phyloP scores from a whole-genome alignment of 2,888 invertebrate genomes.

The Aphodius sticticus region DNA sequence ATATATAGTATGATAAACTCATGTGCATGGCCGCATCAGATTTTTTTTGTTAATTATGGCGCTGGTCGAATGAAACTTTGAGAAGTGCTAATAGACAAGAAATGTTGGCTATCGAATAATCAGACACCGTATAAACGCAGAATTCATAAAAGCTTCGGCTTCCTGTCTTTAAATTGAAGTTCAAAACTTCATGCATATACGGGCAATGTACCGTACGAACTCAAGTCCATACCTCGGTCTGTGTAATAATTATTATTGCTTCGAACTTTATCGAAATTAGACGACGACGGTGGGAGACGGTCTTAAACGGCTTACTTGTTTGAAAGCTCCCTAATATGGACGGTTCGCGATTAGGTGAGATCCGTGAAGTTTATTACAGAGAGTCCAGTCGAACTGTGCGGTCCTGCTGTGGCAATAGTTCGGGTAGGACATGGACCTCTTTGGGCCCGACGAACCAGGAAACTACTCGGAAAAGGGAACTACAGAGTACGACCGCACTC shows the following conservation, averaged over 20 bases:
- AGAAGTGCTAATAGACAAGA: not conserved
- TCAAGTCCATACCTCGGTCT: not conserved
- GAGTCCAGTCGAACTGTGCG: constrained; percentile 15
- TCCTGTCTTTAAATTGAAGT: not conserved
- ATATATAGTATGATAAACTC: too few species aligned
- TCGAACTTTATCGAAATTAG: constrained; percentile 18
- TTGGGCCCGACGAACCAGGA: constrained; percentile 10
- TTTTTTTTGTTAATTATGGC: too few species aligned
- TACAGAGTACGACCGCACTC: not conserved
- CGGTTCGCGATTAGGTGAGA: constrained; percentile 17
- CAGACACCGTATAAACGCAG: not conserved
- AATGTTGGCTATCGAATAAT: not conserved
- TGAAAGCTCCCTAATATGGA: constrained; percentile 21
- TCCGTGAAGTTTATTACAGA: constrained; percentile 12
- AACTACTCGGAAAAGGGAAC: not conserved
- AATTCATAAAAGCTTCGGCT: not conserved
- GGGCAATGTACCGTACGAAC: not conserved
- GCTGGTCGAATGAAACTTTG: too few species aligned
- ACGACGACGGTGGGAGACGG: not conserved
- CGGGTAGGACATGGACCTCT: not conserved
- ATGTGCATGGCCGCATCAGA: too few species aligned
- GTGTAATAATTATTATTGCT: constrained; percentile 12
- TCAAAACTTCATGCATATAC: too few species aligned
- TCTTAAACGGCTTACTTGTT: constrained; percentile 22
- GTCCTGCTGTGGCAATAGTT: constrained; percentile 20